phyloP scores from a whole-genome alignment of 35 echinoderm and acorn worm genomes.

The Lytechinus pictus region DNA sequence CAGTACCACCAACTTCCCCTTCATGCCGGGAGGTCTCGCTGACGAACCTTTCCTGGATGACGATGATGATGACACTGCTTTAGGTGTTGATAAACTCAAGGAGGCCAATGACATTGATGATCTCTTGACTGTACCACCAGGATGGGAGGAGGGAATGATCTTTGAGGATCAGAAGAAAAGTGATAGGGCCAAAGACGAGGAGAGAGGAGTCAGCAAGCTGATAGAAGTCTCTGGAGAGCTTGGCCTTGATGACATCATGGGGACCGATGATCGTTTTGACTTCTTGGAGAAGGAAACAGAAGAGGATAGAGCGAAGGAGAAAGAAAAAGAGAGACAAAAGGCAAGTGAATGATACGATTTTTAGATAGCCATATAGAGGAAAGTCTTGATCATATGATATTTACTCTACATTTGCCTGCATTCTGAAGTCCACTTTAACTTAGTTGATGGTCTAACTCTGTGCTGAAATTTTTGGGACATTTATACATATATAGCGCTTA shows the following conservation, averaged over 20 bases:
- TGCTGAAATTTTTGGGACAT: no score
- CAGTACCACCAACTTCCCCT: constrained; percentile 91
- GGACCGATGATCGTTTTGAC: constrained; percentile 15
- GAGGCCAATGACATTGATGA: constrained; percentile 65
- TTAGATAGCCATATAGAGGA: no score
- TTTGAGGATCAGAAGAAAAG: constrained; percentile 57
- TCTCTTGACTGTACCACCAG: constrained; percentile 74
- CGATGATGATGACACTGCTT: constrained; percentile 36
- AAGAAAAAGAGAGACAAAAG: not conserved
- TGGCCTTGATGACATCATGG: constrained; percentile 30
- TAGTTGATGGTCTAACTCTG: no score
- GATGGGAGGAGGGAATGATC: constrained; percentile 72
- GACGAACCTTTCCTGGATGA: constrained; percentile 81
- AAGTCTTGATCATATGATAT: no score
- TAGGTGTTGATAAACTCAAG: constrained; percentile 46
- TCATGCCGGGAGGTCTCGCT: constrained; percentile 95
- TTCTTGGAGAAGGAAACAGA: constrained; percentile 34
- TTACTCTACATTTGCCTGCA: no score
- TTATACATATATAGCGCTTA: no score
- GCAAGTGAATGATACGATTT: not conserved
- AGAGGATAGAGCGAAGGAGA: not conserved
- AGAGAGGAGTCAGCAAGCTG: not conserved
- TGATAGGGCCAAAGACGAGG: constrained; percentile 48
- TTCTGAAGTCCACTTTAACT: no score
- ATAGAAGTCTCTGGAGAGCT: not conserved